Percentiles rank a stretch among this genome's conserved stretches.
phyloP scores from a whole-genome alignment of 2,797 vertebrate species.

The Sebastes oblongus region DNA sequence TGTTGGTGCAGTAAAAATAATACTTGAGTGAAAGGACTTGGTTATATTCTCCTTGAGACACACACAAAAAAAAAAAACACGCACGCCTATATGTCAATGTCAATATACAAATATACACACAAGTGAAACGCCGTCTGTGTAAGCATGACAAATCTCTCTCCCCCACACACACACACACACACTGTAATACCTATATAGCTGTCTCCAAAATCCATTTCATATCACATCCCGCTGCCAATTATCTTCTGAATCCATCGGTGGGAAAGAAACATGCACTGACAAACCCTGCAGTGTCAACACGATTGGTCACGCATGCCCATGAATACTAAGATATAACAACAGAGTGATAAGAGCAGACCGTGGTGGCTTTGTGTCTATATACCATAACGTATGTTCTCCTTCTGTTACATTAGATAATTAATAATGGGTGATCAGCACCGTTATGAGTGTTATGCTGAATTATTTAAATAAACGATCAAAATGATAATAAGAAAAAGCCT shows the following conservation, averaged over 20 bases:
- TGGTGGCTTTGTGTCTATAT: conserved; percentile 1
- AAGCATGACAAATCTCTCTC: conserved; percentile 44
- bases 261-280: conserved; percentile 31
- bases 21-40: background rate
- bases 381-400: background rate
- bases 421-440: background rate
- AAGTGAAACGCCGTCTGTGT: conserved; percentile 5
- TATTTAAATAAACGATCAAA: background rate
- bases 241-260: conserved; percentile 38
- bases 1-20: background rate
- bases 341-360: background rate
- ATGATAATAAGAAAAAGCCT: background rate
- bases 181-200: conserved; percentile 35
- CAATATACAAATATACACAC: background rate
- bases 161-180: conserved; percentile 1
- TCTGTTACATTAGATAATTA: background rate
- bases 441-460: background rate
- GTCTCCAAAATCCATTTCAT: conserved; percentile 50
- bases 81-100: background rate
- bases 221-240: conserved; percentile 45
- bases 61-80: background rate
- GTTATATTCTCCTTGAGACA: background rate
- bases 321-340: conserved; percentile 51
- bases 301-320: conserved; percentile 71
- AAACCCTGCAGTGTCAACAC: conserved; percentile 47